These are phyloP conservation scores for Anoplolepis gracilipes DNA, from an alignment of 1,140 invertebrate genomes.

Conservation along the genomic window DNA sequence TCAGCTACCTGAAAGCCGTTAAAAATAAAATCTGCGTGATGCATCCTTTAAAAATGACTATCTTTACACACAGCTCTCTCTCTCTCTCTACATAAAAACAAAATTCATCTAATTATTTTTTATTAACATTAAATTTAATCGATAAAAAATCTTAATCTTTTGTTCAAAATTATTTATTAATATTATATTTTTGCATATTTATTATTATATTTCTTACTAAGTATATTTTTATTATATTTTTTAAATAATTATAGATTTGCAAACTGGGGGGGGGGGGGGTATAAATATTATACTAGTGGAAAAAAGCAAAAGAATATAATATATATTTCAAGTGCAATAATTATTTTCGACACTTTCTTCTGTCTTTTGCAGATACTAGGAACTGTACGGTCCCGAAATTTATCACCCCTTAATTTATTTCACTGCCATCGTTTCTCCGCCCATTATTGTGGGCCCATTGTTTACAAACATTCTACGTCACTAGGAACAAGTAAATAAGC, in stretches of 20 bases:
- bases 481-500: conserved; percentile 69
- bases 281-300: neutral
- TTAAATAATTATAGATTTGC: neutral
- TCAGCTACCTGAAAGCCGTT: neutral
- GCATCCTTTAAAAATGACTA: neutral
- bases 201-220: too few species aligned
- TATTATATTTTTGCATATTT: neutral
- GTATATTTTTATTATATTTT: too few species aligned
- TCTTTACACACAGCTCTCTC: neutral
- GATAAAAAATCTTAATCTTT: neutral
- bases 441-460: conserved; percentile 55
- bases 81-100: too few species aligned
- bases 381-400: neutral
- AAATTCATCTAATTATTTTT: neutral
- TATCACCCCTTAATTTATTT: conserved; percentile 58
- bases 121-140: neutral
- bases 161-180: neutral
- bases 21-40: neutral
- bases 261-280: too few species aligned
- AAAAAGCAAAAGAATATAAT: neutral
- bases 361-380: conserved; percentile 13
- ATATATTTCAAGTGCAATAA: neutral
- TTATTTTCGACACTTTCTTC: neutral
- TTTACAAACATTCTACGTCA: conserved; percentile 76
- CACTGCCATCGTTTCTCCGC: conserved; percentile 12